A percentile compares a stretch with the other conserved stretches of the same genome.
Conservation (phyloP, 2,797 vertebrate species). For the Notamacropus eugenii region DNA sequence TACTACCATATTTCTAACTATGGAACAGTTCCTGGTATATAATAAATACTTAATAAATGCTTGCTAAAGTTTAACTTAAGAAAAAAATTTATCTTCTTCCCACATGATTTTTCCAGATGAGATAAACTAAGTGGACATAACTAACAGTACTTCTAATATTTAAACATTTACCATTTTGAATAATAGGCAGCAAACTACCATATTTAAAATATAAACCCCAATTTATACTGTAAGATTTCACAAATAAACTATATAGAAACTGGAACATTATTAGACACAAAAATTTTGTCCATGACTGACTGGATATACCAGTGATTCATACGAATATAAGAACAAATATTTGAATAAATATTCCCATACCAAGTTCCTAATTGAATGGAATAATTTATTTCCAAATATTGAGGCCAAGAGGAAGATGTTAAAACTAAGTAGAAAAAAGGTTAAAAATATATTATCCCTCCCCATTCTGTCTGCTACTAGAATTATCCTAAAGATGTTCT, state of each 20-base stretch:
- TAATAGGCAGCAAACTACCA: background rate
- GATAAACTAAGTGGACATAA: no score
- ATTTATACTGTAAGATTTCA: background rate
- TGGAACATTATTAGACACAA: background rate
- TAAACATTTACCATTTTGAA: background rate
- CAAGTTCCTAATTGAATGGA: background rate
- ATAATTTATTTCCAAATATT: background rate
- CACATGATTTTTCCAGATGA: no score
- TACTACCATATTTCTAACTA: no score
- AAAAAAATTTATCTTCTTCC: no score
- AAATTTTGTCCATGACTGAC: background rate
- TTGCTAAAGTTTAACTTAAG: no score
- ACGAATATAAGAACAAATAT: background rate
- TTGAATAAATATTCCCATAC: background rate
- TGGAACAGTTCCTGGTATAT: no score
- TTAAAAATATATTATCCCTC: background rate
- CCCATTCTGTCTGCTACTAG: background rate
- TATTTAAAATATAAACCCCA: background rate
- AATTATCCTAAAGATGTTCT: background rate
- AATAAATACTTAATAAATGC: no score
- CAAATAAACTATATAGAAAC: background rate
- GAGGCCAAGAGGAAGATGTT: background rate
- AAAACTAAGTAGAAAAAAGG: background rate
- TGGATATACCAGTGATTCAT: background rate
- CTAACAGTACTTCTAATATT: background rate